phyloP scores from a whole-genome alignment of 2,797 vertebrate species.

The Muraenolepis orangiensis region DNA sequence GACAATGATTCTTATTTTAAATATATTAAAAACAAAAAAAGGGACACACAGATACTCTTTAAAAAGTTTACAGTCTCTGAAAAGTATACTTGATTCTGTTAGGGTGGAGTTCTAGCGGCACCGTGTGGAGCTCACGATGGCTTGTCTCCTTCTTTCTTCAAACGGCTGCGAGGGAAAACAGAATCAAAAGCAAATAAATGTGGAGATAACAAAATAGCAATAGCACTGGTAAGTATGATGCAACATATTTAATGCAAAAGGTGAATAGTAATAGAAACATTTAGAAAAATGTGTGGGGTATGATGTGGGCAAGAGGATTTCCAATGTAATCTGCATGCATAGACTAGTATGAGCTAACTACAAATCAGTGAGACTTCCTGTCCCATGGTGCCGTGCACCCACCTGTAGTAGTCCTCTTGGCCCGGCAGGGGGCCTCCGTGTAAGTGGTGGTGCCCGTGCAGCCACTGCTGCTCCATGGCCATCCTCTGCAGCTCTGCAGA shows the following conservation, averaged over 20 bases:
- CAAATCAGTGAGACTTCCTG: neutral
- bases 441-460: slow-evolving; percentile 93
- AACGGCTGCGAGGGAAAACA: slow-evolving; percentile 78
- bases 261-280: neutral
- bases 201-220: neutral
- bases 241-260: neutral
- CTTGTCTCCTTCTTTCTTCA: slow-evolving; percentile 99
- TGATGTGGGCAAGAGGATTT: too few relatives aligned
- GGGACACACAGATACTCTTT: slow-evolving; percentile 45
- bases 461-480: slow-evolving; percentile 99
- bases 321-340: too few relatives aligned
- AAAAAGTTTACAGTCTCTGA: slow-evolving; percentile 74
- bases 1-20: slow-evolving; percentile 72
- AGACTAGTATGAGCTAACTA: neutral
- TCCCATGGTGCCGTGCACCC: slow-evolving; percentile 4
- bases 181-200: slow-evolving; percentile 33
- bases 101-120: slow-evolving; percentile 57
- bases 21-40: slow-evolving; percentile 74
- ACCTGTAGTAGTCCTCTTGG: slow-evolving; percentile 99
- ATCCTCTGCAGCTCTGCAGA: slow-evolving; percentile 96
- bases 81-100: slow-evolving; percentile 46
- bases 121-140: slow-evolving; percentile 84
- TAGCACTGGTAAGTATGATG: neutral
- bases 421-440: slow-evolving; percentile 92
- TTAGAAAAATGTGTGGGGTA: too few relatives aligned